These are phyloP conservation scores for Metacarcinus magister DNA, from an alignment of 2,888 invertebrate species.

Conservation along the genomic window DNA sequence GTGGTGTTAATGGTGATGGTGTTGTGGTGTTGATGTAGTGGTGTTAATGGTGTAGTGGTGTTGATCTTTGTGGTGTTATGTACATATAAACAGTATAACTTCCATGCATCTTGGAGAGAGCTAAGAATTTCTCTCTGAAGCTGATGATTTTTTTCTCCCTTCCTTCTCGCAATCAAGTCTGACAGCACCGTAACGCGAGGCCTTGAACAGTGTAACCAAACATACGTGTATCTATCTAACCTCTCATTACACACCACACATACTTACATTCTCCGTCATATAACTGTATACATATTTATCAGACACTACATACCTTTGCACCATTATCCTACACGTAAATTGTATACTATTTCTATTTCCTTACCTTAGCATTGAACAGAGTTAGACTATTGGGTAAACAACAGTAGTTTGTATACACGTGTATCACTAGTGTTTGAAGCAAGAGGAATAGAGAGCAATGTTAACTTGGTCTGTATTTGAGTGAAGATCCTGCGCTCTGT, in stretches of 20 bases:
- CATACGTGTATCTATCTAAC: neutral
- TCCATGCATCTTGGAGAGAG: neutral
- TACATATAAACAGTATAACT: neutral
- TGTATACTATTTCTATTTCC: neutral
- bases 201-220: neutral
- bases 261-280: neutral
- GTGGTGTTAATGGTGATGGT: neutral
- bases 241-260: neutral
- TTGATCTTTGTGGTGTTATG: neutral
- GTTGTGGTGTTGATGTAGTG: neutral
- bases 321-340: neutral
- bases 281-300: neutral
- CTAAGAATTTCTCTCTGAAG: neutral
- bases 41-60: neutral
- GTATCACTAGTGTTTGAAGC: neutral
- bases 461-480: constrained; percentile 9
- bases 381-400: neutral
- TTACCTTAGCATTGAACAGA: neutral
- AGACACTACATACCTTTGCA: neutral
- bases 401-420: neutral
- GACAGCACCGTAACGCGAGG: neutral
- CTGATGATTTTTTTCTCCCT: neutral
- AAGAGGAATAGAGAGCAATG: neutral
- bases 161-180: neutral
- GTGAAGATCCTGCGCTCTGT: constrained; percentile 14